Conservation (phyloP, 1,140 invertebrate species). For the Hestina assimilis region DNA sequence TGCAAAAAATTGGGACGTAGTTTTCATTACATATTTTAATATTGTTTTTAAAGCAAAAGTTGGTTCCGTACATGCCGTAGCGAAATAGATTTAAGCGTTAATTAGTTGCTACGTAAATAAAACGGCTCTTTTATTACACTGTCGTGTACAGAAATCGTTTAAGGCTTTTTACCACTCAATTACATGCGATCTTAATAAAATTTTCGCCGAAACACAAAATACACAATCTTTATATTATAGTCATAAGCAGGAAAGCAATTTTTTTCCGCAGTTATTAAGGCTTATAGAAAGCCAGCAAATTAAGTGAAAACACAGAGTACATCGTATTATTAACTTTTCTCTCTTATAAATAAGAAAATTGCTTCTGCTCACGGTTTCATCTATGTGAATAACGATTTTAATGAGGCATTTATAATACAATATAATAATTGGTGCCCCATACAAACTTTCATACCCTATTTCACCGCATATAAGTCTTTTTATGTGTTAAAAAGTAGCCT, state of each 20-base stretch:
- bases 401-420: no score
- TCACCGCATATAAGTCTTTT: no score
- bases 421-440: no score
- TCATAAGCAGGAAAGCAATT: conserved; percentile 3
- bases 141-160: conserved; percentile 25
- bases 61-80: no score
- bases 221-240: background rate
- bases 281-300: background rate
- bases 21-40: no score
- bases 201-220: conserved; percentile 11
- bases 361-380: no score
- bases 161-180: conserved; percentile 23
- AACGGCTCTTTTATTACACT: conserved; percentile 7
- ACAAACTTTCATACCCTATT: no score
- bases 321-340: background rate
- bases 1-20: no score
- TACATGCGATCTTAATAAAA: conserved; percentile 19
- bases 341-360: background rate
- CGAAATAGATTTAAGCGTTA: background rate
- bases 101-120: background rate
- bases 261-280: background rate
- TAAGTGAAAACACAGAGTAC: background rate
- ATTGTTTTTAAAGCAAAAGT: no score
- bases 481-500: no score
- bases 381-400: no score